A percentile compares a stretch with the other conserved stretches of the same genome.
phyloP scores from a whole-genome alignment of 2,888 invertebrate genomes.

The Parnassius orleans region DNA sequence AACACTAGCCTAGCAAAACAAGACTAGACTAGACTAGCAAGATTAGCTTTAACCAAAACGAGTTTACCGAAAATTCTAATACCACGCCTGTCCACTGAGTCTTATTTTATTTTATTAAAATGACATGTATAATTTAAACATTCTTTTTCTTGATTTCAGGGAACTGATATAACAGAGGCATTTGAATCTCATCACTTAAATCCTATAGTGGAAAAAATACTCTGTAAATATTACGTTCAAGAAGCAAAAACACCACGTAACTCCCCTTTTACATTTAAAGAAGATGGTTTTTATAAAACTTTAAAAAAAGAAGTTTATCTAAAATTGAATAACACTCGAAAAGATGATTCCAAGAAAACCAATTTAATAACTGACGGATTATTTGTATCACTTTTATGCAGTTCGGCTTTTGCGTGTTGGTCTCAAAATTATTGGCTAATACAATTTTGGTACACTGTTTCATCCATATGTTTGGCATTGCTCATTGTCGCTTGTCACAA shows the following conservation, averaged over 20 bases:
- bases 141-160: conserved; percentile 59
- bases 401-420: conserved; percentile 48
- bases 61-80: too few relatives aligned
- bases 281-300: conserved; percentile 87
- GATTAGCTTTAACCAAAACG: too few relatives aligned
- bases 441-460: conserved; percentile 58
- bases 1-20: too few relatives aligned
- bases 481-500: conserved; percentile 85
- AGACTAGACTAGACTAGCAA: too few relatives aligned
- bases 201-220: conserved; percentile 76
- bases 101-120: too few relatives aligned
- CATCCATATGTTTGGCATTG: conserved; percentile 82
- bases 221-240: conserved; percentile 82
- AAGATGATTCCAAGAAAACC: conserved; percentile 51
- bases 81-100: too few relatives aligned
- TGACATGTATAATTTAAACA: too few relatives aligned
- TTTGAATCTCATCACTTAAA: conserved; percentile 88
- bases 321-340: conserved; percentile 76
- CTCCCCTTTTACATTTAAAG: conserved; percentile 86
- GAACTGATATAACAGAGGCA: conserved; percentile 90
- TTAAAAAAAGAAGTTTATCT: conserved; percentile 82
- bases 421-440: conserved; percentile 42
- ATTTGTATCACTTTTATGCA: conserved; percentile 51
- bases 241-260: conserved; percentile 83
- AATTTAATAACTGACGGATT: conserved; percentile 61